Evolutionary conservation across 1,140 invertebrate genomes (phyloP).

Genomic region (Panagrolaimus sp.): DNA sequence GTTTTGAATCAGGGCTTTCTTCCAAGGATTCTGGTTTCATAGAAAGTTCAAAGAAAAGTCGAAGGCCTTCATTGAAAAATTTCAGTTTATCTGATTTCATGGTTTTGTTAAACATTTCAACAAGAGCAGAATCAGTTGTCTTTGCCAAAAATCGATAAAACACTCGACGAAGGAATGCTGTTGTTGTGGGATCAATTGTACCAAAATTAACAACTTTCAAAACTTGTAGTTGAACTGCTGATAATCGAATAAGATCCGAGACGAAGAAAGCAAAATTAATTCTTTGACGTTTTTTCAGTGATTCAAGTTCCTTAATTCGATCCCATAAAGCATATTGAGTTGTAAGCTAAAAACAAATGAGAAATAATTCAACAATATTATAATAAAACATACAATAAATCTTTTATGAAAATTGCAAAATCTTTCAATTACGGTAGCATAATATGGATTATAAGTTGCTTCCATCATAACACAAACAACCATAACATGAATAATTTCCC

Average conservation of each 20-base stretch:
- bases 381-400: conserved; percentile 29
- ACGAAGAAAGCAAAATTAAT: conserved; percentile 75
- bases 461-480: conserved; percentile 78
- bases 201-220: conserved; percentile 67
- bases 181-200: conserved; percentile 27
- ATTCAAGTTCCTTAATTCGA: conserved; percentile 75
- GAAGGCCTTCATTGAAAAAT: conserved; percentile 33
- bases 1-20: conserved; percentile 11
- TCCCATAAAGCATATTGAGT: conserved; percentile 86
- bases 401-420: conserved; percentile 68
- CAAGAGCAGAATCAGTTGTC: conserved; percentile 29
- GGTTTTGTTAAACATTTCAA: conserved; percentile 30
- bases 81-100: conserved; percentile 20
- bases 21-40: conserved; percentile 14
- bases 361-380: conserved; percentile 24
- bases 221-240: conserved; percentile 74
- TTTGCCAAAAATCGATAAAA: conserved; percentile 28
- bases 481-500: conserved; percentile 80
- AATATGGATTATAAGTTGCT: conserved; percentile 80
- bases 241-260: conserved; percentile 73
- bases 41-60: conserved; percentile 55
- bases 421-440: conserved; percentile 73
- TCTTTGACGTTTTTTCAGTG: conserved; percentile 66
- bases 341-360: conserved; percentile 68
- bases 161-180: conserved; percentile 24